These are phyloP conservation scores for Tyto alba DNA, from an alignment of 2,113 vertebrate species.

Conservation along the genomic window DNA sequence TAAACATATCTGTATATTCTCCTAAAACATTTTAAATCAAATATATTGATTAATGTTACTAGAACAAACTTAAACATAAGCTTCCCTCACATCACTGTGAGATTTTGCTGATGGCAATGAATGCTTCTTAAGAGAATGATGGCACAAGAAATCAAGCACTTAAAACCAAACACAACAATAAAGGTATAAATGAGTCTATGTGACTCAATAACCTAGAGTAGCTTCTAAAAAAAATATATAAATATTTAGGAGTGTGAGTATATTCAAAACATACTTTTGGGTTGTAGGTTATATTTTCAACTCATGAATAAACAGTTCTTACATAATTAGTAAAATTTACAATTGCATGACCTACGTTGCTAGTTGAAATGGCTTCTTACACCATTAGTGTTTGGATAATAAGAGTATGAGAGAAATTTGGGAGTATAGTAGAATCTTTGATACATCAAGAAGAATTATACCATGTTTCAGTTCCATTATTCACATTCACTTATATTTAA, in stretches of 20 bases:
- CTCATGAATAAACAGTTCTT: background rate
- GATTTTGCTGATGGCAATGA: background rate
- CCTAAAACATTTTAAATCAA: background rate
- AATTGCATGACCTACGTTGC: background rate
- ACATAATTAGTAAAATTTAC: background rate
- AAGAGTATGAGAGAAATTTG: background rate
- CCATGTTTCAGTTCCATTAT: background rate
- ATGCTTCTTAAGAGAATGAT: background rate
- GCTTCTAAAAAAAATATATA: background rate
- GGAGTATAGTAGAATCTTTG: background rate
- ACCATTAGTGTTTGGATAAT: background rate
- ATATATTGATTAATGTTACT: background rate
- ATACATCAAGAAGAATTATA: background rate
- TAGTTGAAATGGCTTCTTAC: background rate
- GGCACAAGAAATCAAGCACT: background rate
- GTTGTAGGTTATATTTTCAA: background rate
- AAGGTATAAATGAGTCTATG: background rate
- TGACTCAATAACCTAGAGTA: background rate
- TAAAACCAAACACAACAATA: background rate
- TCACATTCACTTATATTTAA: background rate
- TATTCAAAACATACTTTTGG: background rate
- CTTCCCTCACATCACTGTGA: background rate
- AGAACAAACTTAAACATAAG: background rate
- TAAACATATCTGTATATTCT: background rate
- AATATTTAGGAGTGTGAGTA: background rate